A percentile compares a stretch with the other conserved stretches of the same genome.
phyloP scores from a whole-genome alignment of 2,797 vertebrate genomes.

The Heteromormyrus szaboi region DNA sequence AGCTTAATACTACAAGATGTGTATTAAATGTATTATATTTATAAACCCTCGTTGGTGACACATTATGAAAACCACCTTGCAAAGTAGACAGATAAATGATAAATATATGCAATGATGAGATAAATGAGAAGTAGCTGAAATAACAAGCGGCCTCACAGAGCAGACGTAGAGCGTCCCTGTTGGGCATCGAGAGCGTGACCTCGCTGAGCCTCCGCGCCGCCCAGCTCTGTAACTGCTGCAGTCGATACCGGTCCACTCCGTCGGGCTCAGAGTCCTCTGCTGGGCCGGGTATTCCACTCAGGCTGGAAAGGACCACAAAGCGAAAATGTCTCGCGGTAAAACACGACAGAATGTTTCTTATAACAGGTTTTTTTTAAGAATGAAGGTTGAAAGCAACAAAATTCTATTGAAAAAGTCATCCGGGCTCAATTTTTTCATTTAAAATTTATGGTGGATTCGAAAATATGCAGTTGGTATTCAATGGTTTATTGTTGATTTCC shows the following conservation, averaged over 20 bases:
- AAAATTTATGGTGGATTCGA: background rate
- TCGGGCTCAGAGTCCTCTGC: slow-evolving; percentile 41
- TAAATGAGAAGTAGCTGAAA: background rate
- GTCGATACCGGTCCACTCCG: slow-evolving; percentile 48
- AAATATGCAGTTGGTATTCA: background rate
- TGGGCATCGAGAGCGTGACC: slow-evolving; percentile 47
- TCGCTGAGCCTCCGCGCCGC: slow-evolving; percentile 53
- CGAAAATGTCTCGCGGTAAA: background rate
- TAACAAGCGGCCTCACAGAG: slow-evolving; percentile 50
- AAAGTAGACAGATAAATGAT: background rate
- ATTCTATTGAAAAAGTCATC: background rate
- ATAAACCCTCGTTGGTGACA: background rate
- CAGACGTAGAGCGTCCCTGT: slow-evolving; percentile 58
- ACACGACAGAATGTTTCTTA: background rate
- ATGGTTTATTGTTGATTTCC: background rate
- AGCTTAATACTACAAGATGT: background rate
- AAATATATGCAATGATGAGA: background rate
- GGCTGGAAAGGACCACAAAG: slow-evolving; percentile 32
- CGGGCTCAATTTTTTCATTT: background rate
- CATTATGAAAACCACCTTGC: background rate
- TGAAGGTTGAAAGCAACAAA: background rate
- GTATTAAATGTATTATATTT: background rate
- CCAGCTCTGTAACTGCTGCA: slow-evolving; percentile 59
- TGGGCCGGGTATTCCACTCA: slow-evolving; percentile 28
- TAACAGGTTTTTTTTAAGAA: background rate